Evolutionary conservation across 2,797 vertebrate species (phyloP).

Genomic region (Amphiprion clarkii): DNA sequence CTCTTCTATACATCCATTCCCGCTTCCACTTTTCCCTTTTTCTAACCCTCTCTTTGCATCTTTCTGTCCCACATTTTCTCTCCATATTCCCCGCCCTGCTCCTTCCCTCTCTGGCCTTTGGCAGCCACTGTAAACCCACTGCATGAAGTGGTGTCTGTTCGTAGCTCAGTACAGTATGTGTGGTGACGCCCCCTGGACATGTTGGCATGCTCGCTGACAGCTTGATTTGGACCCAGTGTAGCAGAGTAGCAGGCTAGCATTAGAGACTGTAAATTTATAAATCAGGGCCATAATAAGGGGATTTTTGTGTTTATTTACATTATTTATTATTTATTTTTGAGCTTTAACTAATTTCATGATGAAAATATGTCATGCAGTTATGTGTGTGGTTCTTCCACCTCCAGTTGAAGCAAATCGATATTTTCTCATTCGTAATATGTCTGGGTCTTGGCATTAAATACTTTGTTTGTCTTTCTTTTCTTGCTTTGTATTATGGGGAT

Average conservation of each 20-base stretch:
- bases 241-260: constrained; percentile 41
- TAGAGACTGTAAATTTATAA: constrained; percentile 43
- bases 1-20: constrained; percentile 24
- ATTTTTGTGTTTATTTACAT: constrained; percentile 26
- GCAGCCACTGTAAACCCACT: constrained; percentile 60
- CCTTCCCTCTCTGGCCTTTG: constrained; percentile 66
- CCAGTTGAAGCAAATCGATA: not conserved
- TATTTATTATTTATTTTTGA: constrained; percentile 18
- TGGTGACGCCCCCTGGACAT: constrained; percentile 73
- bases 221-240: constrained; percentile 75
- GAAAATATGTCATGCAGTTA: not conserved
- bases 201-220: constrained; percentile 77
- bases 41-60: constrained; percentile 53
- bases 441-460: not conserved
- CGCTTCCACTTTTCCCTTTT: constrained; percentile 35
- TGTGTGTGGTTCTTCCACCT: not conserved
- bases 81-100: constrained; percentile 13
- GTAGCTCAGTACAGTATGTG: constrained; percentile 64
- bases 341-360: constrained; percentile 2
- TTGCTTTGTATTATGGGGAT: not conserved
- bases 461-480: not conserved
- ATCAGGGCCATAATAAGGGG: constrained; percentile 29
- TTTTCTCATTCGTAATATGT: not conserved
- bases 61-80: constrained; percentile 56
- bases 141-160: constrained; percentile 69